Conservation (phyloP, 2,797 vertebrate species). For the Molothrus aeneus region DNA sequence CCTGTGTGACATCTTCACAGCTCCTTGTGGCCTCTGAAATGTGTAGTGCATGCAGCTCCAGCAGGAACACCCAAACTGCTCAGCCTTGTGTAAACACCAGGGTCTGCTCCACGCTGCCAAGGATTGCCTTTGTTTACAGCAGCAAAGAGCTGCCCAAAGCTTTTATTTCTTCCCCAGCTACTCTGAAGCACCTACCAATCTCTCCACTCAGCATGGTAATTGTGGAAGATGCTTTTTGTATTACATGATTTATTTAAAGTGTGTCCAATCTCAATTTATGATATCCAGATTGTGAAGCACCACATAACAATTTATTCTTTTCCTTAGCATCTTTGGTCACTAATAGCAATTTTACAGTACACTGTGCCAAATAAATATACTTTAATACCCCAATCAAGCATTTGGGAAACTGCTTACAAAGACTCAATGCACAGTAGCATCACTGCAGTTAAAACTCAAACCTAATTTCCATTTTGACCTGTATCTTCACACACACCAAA, state of each 20-base stretch:
- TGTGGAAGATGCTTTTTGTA: conserved; percentile 65
- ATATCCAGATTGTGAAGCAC: conserved; percentile 67
- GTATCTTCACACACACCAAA: background rate
- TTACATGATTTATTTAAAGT: conserved; percentile 73
- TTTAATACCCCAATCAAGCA: conserved; percentile 67
- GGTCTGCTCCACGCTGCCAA: background rate
- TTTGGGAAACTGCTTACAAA: conserved; percentile 59
- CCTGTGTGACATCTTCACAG: background rate
- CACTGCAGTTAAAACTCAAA: conserved; percentile 45
- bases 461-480: conserved; percentile 12
- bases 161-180: background rate
- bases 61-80: background rate
- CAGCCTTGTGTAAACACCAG: background rate
- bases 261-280: conserved; percentile 51
- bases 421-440: conserved; percentile 35
- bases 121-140: conserved; percentile 16
- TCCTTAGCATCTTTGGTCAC: conserved; percentile 41
- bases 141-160: background rate
- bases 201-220: conserved; percentile 57
- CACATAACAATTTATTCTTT: conserved; percentile 64
- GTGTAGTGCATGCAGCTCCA: background rate
- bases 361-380: conserved; percentile 56
- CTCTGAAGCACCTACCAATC: conserved; percentile 42
- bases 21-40: background rate
- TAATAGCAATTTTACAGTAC: conserved; percentile 34